These are phyloP conservation scores for Penaeus monodon DNA, from an alignment of 2,888 invertebrate species.

Conservation along the genomic window DNA sequence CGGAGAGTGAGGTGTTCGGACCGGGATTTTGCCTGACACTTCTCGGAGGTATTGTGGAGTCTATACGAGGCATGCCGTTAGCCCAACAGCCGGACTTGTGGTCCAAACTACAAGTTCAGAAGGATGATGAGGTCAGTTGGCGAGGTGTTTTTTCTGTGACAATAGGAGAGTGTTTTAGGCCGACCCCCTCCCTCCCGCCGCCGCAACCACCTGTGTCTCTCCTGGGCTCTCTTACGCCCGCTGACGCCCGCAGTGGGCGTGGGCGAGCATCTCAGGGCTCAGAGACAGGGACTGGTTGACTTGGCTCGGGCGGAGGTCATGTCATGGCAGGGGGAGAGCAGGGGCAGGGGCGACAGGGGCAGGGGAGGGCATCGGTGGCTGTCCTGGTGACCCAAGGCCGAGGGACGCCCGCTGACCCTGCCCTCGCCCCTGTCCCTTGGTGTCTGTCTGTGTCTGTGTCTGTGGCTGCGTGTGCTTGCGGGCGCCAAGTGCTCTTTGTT, in stretches of 20 bases:
- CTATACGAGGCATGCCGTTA: constrained; percentile 59
- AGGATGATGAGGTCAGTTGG: constrained; percentile 63
- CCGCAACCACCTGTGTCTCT: constrained; percentile 26
- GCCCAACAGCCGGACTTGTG: constrained; percentile 63
- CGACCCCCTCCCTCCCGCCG: neutral
- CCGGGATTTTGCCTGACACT: constrained; percentile 31
- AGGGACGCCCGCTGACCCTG: no score
- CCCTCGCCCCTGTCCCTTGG: no score
- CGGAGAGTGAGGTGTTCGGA: constrained; percentile 35
- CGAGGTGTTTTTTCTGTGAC: neutral
- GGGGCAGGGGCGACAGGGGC: no score
- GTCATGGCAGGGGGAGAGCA: neutral
- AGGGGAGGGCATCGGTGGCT: no score
- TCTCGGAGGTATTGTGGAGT: constrained; percentile 45
- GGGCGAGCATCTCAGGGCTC: neutral
- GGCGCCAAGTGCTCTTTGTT: no score
- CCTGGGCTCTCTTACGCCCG: neutral
- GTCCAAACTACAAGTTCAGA: constrained; percentile 63
- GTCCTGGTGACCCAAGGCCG: no score
- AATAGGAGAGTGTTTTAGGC: neutral
- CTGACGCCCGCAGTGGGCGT: neutral
- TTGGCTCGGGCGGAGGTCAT: neutral
- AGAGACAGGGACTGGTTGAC: neutral
- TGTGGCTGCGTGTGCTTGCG: no score
- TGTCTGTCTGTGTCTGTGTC: no score